Conservation (phyloP, 1,140 invertebrate species). For the Papilio polytes region DNA sequence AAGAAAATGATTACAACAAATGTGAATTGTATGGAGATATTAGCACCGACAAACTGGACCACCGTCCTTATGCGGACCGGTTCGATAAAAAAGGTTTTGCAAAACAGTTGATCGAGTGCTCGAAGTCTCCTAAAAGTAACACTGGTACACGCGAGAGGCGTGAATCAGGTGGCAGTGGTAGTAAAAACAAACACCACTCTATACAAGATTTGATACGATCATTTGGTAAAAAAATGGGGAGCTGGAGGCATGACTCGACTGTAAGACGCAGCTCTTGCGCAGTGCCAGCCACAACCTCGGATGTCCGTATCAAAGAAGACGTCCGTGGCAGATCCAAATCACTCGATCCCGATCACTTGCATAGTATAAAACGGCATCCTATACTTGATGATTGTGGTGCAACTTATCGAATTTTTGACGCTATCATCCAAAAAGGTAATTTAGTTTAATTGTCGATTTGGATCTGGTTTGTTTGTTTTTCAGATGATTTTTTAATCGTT, state of each 20-base stretch:
- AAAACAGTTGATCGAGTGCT: constrained; percentile 77
- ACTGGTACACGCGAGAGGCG: constrained; percentile 56
- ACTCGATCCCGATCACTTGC: constrained; percentile 87
- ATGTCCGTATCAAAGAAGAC: constrained; percentile 83
- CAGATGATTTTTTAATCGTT: too few relatives aligned
- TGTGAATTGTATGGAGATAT: constrained; percentile 82
- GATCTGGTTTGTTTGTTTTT: neutral
- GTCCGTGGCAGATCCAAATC: constrained; percentile 91
- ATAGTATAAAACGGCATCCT: constrained; percentile 64
- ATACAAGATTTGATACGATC: constrained; percentile 90
- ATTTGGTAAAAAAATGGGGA: constrained; percentile 87
- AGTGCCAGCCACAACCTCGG: constrained; percentile 73
- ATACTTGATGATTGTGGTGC: constrained; percentile 88
- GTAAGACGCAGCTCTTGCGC: constrained; percentile 84
- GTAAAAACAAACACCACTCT: constrained; percentile 86
- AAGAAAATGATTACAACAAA: constrained; percentile 80
- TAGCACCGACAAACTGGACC: constrained; percentile 67
- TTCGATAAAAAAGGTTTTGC: constrained; percentile 85
- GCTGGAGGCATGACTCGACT: constrained; percentile 85
- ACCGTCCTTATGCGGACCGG: constrained; percentile 66
- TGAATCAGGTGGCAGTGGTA: constrained; percentile 68
- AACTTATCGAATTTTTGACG: constrained; percentile 92
- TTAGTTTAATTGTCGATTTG: constrained; percentile 14
- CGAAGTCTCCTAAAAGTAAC: constrained; percentile 51
- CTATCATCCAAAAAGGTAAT: constrained; percentile 91